Conservation (phyloP, 2,113 vertebrate genomes). For the Platysternon megacephalum region DNA sequence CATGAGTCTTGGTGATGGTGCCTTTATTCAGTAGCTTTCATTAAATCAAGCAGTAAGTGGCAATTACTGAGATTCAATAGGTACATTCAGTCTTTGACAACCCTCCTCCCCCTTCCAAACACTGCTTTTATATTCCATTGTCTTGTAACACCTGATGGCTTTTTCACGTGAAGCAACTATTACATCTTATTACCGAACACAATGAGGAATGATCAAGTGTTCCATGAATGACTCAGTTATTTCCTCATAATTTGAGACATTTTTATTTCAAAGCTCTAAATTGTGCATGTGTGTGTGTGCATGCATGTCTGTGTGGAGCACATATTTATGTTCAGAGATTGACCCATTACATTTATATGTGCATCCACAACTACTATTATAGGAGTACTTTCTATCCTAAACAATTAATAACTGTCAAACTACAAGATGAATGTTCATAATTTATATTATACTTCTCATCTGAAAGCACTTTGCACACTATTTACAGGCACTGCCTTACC, state of each 20-base stretch:
- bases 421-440: background rate
- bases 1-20: constrained; percentile 62
- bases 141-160: constrained; percentile 63
- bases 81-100: constrained; percentile 77
- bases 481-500: background rate
- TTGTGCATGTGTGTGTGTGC: constrained; percentile 16
- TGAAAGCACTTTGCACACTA: background rate
- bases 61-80: constrained; percentile 78
- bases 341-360: background rate
- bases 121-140: constrained; percentile 64
- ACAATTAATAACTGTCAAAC: background rate
- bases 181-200: constrained; percentile 29
- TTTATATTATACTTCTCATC: background rate
- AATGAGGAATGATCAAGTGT: constrained; percentile 36
- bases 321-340: constrained; percentile 12
- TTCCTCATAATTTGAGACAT: constrained; percentile 69
- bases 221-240: constrained; percentile 70
- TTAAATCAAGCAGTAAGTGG: constrained; percentile 75
- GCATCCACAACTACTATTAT: background rate
- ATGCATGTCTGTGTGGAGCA: background rate
- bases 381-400: background rate
- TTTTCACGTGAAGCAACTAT: constrained; percentile 62
- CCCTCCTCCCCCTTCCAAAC: constrained; percentile 62
- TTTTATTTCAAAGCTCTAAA: constrained; percentile 37
- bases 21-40: constrained; percentile 71